Evolutionary conservation across 2,113 vertebrate species (phyloP).

Genomic region (Epinephelus cyanopodus): DNA sequence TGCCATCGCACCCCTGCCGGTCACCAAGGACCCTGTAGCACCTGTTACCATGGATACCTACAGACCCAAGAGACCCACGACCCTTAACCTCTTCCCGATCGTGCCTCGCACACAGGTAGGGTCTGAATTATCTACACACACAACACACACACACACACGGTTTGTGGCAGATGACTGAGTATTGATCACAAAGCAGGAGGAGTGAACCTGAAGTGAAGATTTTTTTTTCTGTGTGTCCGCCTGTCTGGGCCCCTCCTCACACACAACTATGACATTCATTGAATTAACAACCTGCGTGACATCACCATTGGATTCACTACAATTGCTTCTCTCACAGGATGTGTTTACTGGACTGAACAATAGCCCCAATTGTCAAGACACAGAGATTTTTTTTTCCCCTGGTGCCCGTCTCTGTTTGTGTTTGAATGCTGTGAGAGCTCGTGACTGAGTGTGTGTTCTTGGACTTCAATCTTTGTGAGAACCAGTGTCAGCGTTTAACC

Average conservation of each 20-base stretch:
- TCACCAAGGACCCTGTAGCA: conserved; percentile 81
- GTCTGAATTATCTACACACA: conserved; percentile 13
- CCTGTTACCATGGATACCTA: conserved; percentile 92
- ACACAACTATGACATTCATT: not conserved
- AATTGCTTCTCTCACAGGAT: conserved; percentile 55
- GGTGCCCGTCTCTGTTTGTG: conserved; percentile 73
- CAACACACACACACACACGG: conserved; percentile 24
- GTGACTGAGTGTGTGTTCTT: conserved; percentile 56
- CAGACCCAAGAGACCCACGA: conserved; percentile 95
- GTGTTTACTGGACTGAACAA: conserved; percentile 67
- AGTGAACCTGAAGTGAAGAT: not conserved
- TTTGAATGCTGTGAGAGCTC: conserved; percentile 47
- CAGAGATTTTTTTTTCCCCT: conserved; percentile 34
- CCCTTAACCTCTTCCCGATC: conserved; percentile 96
- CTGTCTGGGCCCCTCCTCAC: not conserved
- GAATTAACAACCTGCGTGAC: conserved; percentile 22
- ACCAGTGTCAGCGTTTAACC: not conserved
- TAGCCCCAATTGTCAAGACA: conserved; percentile 58
- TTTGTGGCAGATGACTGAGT: conserved; percentile 7
- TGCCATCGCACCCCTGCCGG: conserved; percentile 59
- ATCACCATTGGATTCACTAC: conserved; percentile 35
- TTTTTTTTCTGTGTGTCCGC: not conserved
- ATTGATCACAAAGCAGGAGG: conserved; percentile 1
- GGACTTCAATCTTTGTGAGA: conserved; percentile 17
- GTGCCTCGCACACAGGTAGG: conserved; percentile 96